Percentiles rank a stretch among this genome's conserved stretches.
phyloP scores from a whole-genome alignment of 2,113 vertebrate species.

The Callaeas wilsoni region DNA sequence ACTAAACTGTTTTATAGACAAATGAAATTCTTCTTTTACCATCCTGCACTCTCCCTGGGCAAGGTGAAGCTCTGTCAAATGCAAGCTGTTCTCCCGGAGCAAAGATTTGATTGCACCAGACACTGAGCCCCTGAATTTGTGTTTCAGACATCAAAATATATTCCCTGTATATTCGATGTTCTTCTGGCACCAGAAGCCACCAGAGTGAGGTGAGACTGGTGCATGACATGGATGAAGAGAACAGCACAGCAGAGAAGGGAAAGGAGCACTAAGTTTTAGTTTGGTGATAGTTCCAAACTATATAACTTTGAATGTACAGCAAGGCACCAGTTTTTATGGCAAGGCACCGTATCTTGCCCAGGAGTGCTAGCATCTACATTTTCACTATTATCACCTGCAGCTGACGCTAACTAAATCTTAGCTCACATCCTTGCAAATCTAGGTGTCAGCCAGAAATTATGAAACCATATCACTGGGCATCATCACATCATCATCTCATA shows the following conservation, averaged over 20 bases:
- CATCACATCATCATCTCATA: neutral
- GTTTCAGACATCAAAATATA: neutral
- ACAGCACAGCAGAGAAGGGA: neutral
- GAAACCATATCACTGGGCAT: neutral
- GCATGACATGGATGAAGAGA: neutral
- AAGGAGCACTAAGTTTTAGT: neutral
- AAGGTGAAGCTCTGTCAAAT: neutral
- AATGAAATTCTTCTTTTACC: neutral
- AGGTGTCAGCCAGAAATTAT: neutral
- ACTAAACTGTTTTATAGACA: neutral
- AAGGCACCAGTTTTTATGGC: neutral
- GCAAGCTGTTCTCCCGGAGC: neutral
- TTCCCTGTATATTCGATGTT: neutral
- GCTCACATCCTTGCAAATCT: neutral
- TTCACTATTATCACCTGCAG: neutral
- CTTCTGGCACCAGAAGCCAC: neutral
- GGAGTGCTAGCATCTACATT: neutral
- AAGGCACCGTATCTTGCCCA: neutral
- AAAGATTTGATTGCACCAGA: neutral
- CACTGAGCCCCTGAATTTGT: neutral
- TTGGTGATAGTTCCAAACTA: neutral
- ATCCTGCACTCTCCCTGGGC: fast-evolving
- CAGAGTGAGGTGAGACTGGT: neutral
- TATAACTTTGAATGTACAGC: neutral
- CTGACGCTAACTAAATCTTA: neutral